A percentile compares a stretch with the other conserved stretches of the same genome.
Conservation (phyloP, 2,888 invertebrate species). For the Caenorhabditis drosophilae region DNA sequence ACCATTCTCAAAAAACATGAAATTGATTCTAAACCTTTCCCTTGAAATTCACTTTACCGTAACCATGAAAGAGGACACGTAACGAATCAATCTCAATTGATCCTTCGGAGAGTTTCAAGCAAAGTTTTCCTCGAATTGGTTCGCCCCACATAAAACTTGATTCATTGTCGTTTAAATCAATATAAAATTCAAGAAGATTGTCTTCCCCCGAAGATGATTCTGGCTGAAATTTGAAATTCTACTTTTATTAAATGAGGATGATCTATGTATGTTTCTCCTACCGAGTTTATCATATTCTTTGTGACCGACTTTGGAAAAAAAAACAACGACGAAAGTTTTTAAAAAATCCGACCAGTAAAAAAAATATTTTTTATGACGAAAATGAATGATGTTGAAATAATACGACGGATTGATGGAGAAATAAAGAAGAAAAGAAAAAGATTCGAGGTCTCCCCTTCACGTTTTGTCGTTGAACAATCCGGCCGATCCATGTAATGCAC, state of each 20-base stretch:
- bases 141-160: constrained; percentile 36
- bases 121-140: constrained; percentile 31
- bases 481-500: constrained; percentile 38
- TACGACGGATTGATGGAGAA: too few species aligned
- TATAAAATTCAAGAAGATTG: constrained; percentile 34
- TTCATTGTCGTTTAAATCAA: constrained; percentile 34
- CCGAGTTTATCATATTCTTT: constrained; percentile 24
- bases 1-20: background rate
- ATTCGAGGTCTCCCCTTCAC: constrained; percentile 1
- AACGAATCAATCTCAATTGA: constrained; percentile 35
- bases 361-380: too few species aligned
- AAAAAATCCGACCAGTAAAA: too few species aligned
- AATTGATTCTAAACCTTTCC: constrained; percentile 20
- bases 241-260: too few species aligned
- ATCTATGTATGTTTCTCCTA: too few species aligned
- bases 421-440: constrained; percentile 3
- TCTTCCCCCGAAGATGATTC: constrained; percentile 28
- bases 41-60: constrained; percentile 30
- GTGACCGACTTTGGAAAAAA: too few species aligned
- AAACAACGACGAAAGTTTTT: too few species aligned
- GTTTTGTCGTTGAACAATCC: too few species aligned
- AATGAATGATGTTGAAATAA: too few species aligned
- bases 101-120: constrained; percentile 33
- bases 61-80: constrained; percentile 40
- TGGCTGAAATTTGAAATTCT: too few species aligned